Percentiles rank a stretch among this genome's conserved stretches.
phyloP scores from a whole-genome alignment of 2,888 invertebrate genomes.

The Lochmaea crataegi region DNA sequence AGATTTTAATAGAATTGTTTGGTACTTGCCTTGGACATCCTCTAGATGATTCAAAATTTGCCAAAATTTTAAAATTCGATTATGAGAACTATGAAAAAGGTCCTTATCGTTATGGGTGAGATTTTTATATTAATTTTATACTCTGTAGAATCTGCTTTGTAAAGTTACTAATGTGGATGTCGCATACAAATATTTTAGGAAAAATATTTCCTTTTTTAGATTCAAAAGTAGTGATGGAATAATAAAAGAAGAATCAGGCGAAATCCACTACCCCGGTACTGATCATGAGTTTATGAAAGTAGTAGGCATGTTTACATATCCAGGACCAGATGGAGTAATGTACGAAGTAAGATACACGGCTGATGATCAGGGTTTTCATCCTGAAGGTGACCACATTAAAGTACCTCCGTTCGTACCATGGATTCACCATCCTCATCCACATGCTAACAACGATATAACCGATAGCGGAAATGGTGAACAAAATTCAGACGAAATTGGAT shows the following conservation, averaged over 20 bases:
- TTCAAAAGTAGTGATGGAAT: slow-evolving; percentile 56
- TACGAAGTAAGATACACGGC: slow-evolving; percentile 65
- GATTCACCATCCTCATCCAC: slow-evolving; percentile 42
- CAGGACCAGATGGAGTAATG: slow-evolving; percentile 64
- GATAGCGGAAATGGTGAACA: background rate
- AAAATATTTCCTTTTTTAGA: slow-evolving; percentile 39
- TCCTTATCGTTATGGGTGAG: slow-evolving; percentile 47
- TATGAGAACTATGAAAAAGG: slow-evolving; percentile 45
- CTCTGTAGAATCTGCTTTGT: background rate
- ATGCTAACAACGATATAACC: slow-evolving; percentile 12
- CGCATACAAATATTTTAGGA: too few species aligned
- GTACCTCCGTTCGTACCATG: slow-evolving; percentile 56
- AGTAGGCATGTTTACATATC: slow-evolving; percentile 65
- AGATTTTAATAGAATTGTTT: slow-evolving; percentile 26
- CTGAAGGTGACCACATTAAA: slow-evolving; percentile 53
- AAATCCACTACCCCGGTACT: slow-evolving; percentile 46
- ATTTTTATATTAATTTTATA: background rate
- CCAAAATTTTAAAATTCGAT: slow-evolving; percentile 46
- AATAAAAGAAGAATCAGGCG: slow-evolving; percentile 53
- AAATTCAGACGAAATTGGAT: slow-evolving; percentile 8
- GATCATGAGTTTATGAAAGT: slow-evolving; percentile 56
- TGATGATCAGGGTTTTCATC: slow-evolving; percentile 63
- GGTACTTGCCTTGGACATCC: slow-evolving; percentile 5
- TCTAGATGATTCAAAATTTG: slow-evolving; percentile 43
- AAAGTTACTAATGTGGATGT: too few species aligned